phyloP scores from a whole-genome alignment of 2,113 vertebrate species.

The Campylorhamphus procurvoides region DNA sequence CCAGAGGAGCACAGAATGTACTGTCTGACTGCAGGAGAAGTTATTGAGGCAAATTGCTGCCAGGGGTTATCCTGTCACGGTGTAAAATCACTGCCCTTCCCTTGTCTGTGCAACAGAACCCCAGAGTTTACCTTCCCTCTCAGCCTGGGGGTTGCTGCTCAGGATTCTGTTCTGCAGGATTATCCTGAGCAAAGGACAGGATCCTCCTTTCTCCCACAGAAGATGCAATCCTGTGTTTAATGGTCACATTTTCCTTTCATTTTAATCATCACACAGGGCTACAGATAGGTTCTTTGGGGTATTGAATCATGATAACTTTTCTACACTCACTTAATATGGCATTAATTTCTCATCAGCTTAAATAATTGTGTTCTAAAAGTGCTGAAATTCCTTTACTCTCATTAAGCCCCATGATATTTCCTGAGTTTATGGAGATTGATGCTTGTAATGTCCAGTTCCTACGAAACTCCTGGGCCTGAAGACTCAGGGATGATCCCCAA shows the following conservation, averaged over 20 bases:
- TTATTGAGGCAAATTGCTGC: not conserved
- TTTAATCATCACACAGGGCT: not conserved
- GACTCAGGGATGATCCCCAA: not conserved
- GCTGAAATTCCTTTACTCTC: not conserved
- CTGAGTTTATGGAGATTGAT: not conserved
- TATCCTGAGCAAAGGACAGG: not conserved
- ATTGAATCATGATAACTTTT: not conserved
- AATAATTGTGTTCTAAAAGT: not conserved
- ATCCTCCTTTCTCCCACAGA: not conserved
- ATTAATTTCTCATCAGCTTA: not conserved
- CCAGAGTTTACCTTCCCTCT: not conserved
- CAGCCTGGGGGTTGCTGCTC: not conserved
- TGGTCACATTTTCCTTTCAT: not conserved
- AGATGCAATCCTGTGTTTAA: not conserved
- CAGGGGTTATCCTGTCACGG: not conserved
- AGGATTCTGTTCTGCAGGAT: not conserved
- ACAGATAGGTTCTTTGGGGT: not conserved
- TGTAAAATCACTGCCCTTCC: not conserved
- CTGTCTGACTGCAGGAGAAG: not conserved
- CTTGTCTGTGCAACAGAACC: not conserved
- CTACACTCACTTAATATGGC: not conserved
- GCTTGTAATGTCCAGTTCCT: not conserved
- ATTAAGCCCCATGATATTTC: not conserved
- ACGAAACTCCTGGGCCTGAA: not conserved
- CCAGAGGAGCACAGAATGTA: not conserved